Base-by-base conservation (phyloP, 92 coral and sea anemone species). In the Siderastrea radians region DNA sequence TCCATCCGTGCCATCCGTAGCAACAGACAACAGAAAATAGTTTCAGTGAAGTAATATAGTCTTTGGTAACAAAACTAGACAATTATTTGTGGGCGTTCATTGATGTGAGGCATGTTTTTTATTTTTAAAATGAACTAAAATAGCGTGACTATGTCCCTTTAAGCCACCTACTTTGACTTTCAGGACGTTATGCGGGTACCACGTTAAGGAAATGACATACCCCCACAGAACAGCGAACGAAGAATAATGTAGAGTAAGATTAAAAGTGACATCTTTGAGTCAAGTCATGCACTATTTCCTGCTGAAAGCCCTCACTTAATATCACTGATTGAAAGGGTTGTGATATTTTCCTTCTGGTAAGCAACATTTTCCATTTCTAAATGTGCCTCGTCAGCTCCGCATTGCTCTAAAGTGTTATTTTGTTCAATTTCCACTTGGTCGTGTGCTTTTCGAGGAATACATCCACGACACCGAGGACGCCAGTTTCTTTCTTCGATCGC, bases 401-500 rank as follows among this genome's bases (percentile, higher is more conserved):
- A 44, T 9, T 17, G 53, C 70, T 47, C 54, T 6, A 3, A 0
- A 26, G 52, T 6, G 53, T n/a, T 46, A 14, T 8, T 3, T 77
- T 77, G 52, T 11, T 60, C 54, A 3, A 45, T 78, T 4, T 60
- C 70, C 15, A 11, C 46, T 14, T 16, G 70, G 52, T 78, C 48
- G 7, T n/a, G 45, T 17, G 64, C 68, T 38, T 68, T 64, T 49
- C 83, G 65, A 57, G 84, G 47, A 7, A 88, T 3, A 4, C 55
- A 46, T 75, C 81, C 19, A 6, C 75, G 68, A 64, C 79, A 54
- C 51, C 14, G 59, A 15, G 68, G 68, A 26, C 60, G 75, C 14
- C 74, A 83, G 8, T 74, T 84, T 4, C 79, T 62, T 79, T 65
- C 80, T 19, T 88, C 92, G 15, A 88, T 46, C 47, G 65, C 87